Evolutionary conservation across 2,797 vertebrate genomes (phyloP).

Genomic region (Crenuchus spilurus): DNA sequence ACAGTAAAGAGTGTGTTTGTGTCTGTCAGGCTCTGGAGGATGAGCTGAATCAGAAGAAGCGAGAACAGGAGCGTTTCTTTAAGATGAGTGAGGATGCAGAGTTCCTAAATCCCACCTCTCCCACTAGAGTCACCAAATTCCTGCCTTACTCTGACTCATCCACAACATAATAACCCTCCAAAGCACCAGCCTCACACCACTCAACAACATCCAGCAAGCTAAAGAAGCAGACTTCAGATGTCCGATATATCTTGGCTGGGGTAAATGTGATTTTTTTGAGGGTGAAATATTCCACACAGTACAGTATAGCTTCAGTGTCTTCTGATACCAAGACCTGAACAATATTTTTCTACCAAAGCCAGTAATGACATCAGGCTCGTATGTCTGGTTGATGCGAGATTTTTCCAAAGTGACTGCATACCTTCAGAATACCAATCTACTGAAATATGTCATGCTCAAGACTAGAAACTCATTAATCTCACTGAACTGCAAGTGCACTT

Average conservation of each 20-base stretch:
- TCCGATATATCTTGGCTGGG: no score
- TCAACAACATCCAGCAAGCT: neutral
- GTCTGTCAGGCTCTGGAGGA: constrained; percentile 87
- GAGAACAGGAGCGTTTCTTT: constrained; percentile 93
- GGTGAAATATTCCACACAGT: no score
- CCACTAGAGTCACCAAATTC: constrained; percentile 86
- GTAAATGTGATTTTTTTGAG: no score
- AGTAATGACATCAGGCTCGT: neutral
- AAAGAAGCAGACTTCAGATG: no score
- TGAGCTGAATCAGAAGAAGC: constrained; percentile 86
- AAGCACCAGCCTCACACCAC: neutral
- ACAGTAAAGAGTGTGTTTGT: neutral
- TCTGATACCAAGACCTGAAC: neutral
- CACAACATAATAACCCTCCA: constrained; percentile 60
- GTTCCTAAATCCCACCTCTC: constrained; percentile 76
- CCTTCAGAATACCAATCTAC: no score
- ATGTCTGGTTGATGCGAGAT: no score
- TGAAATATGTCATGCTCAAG: no score
- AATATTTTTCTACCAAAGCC: neutral
- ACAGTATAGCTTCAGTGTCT: neutral
- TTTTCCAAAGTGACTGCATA: no score
- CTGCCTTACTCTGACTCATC: constrained; percentile 85
- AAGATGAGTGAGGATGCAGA: constrained; percentile 76
- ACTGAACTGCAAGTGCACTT: no score
- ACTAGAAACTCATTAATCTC: no score